Conservation (phyloP, 2,113 vertebrate genomes). For the Callionymus lyra region DNA sequence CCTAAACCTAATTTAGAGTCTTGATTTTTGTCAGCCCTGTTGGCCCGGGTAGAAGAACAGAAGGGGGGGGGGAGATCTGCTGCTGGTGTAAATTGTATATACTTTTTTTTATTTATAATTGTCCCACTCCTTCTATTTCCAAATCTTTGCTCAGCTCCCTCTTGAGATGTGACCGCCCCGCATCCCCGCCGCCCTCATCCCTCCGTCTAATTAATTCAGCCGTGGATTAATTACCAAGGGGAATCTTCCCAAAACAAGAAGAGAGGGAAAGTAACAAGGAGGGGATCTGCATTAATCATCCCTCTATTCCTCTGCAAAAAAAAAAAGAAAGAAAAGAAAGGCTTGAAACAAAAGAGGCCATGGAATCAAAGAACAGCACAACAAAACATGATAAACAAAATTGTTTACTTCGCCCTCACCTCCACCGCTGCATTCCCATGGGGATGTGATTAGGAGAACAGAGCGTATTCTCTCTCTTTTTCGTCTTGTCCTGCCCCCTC, state of each 20-base stretch:
- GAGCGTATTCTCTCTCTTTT: constrained; percentile 13
- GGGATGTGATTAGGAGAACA: constrained; percentile 49
- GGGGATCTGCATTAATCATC: constrained; percentile 53
- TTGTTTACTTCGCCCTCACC: constrained; percentile 62
- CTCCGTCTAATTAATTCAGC: constrained; percentile 54
- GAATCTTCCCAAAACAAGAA: constrained; percentile 47
- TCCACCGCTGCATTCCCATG: constrained; percentile 43
- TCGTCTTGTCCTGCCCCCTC: constrained; percentile 32
- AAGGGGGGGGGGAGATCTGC: too few relatives aligned
- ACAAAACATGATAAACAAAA: constrained; percentile 52
- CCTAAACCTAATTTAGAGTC: constrained; percentile 29
- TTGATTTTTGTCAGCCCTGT: constrained; percentile 25
- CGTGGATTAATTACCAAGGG: constrained; percentile 52
- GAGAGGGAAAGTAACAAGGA: constrained; percentile 16
- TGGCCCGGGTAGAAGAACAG: too few relatives aligned
- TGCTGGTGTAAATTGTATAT: too few relatives aligned
- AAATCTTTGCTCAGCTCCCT: constrained; percentile 23
- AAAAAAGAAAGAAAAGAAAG: constrained; percentile 4
- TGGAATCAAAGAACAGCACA: constrained; percentile 40
- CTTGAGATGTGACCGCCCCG: background rate
- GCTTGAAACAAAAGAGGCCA: constrained; percentile 45
- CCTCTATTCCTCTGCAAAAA: constrained; percentile 32
- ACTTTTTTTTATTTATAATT: too few relatives aligned
- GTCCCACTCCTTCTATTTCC: constrained; percentile 8
- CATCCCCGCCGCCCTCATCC: background rate